A percentile compares a stretch with the other conserved stretches of the same genome.
Evolutionary conservation across 2,888 invertebrate genomes (phyloP).

Genomic region (Melangyna quadrimaculata): DNA sequence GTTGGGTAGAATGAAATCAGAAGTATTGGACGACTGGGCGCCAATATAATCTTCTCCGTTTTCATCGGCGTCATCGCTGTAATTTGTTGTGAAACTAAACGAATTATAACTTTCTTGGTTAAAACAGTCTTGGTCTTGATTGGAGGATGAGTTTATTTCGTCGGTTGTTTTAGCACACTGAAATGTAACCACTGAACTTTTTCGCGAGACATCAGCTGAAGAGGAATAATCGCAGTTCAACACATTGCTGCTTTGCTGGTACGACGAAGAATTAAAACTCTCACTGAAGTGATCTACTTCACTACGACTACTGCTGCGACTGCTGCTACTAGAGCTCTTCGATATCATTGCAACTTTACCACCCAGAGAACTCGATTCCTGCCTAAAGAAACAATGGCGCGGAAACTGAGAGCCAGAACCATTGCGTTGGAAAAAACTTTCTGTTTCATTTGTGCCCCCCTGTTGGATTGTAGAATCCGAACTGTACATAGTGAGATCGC

Average conservation of each 20-base stretch:
- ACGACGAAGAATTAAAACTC: constrained; percentile 67
- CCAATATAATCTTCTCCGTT: constrained; percentile 28
- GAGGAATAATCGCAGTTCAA: constrained; percentile 76
- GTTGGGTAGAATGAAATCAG: constrained; percentile 73
- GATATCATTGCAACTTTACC: constrained; percentile 60
- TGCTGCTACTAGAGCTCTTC: constrained; percentile 52
- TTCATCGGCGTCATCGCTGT: constrained; percentile 40
- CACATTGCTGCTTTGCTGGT: constrained; percentile 42
- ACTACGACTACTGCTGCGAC: constrained; percentile 50
- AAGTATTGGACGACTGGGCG: constrained; percentile 28
- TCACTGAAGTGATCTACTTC: constrained; percentile 68
- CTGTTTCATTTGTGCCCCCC: constrained; percentile 61
- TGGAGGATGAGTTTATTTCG: constrained; percentile 7
- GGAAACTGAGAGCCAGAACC: constrained; percentile 80
- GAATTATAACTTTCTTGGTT: constrained; percentile 69
- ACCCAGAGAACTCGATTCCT: constrained; percentile 74
- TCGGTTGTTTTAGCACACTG: constrained; percentile 68
- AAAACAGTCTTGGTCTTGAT: constrained; percentile 62
- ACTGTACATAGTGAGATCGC: constrained; percentile 80
- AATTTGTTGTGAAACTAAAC: constrained; percentile 52
- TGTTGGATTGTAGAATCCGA: constrained; percentile 74
- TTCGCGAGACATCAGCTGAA: constrained; percentile 77
- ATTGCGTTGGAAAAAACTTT: constrained; percentile 74
- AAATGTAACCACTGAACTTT: constrained; percentile 79
- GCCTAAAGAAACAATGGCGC: constrained; percentile 79